Evolutionary conservation across 2,797 vertebrate species (phyloP).

Genomic region (Ctenopoma kingsleyae): DNA sequence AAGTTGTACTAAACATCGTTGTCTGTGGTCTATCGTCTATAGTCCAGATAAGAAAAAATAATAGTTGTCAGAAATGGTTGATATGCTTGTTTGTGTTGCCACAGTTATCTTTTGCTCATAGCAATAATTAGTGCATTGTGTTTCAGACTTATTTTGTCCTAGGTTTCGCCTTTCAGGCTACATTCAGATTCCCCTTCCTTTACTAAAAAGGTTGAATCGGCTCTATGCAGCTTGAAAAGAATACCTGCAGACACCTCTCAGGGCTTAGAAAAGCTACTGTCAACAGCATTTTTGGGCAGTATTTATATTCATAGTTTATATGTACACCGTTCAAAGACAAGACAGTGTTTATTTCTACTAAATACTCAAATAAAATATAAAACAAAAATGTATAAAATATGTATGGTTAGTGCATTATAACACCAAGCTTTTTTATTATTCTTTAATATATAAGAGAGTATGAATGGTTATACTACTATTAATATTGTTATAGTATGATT

Average conservation of each 20-base stretch:
- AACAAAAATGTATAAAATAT: too few relatives aligned
- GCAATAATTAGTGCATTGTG: not conserved
- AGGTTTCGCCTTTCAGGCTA: not conserved
- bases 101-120: not conserved
- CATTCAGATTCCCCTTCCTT: not conserved
- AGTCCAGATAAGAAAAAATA: not conserved
- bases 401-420: not conserved
- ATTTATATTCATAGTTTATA: not conserved
- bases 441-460: not conserved
- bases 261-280: not conserved
- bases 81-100: not conserved
- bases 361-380: too few relatives aligned
- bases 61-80: not conserved
- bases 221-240: not conserved
- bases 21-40: too few relatives aligned
- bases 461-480: not conserved
- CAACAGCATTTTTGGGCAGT: not conserved
- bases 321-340: not conserved
- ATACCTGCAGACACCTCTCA: not conserved
- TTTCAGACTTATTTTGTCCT: not conserved
- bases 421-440: too few relatives aligned
- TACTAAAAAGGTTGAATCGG: not conserved
- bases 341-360: not conserved
- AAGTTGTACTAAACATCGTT: not conserved
- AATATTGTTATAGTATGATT: not conserved